phyloP scores from a whole-genome alignment of 2,797 vertebrate species.

The Miichthys miiuy region DNA sequence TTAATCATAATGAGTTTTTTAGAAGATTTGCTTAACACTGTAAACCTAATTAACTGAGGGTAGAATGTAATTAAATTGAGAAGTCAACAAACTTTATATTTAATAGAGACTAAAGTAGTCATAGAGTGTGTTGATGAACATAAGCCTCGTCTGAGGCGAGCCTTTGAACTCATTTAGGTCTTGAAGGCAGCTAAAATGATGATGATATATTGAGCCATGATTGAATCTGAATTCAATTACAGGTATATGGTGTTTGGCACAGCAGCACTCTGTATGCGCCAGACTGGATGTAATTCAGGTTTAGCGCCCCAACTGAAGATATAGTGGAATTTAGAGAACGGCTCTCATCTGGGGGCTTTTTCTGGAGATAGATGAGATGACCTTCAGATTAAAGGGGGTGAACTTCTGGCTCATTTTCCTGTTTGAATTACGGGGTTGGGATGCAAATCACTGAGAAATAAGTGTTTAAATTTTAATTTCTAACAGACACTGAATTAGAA shows the following conservation, averaged over 20 bases:
- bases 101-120: conserved; percentile 1
- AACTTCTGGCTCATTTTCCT: conserved; percentile 19
- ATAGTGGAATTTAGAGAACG: conserved; percentile 12
- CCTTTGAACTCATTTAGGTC: conserved; percentile 12
- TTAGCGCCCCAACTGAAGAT: conserved; percentile 11
- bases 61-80: not conserved
- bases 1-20: not conserved
- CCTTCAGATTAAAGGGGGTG: conserved; percentile 31
- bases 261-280: conserved; percentile 16
- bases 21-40: not conserved
- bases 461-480: not conserved
- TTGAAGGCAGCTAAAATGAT: conserved; percentile 27
- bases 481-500: not conserved
- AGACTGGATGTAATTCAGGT: conserved; percentile 34
- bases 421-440: conserved; percentile 17
- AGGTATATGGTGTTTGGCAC: conserved; percentile 35
- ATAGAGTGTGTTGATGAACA: not conserved
- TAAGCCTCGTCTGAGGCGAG: conserved; percentile 6
- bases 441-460: conserved; percentile 21
- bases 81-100: not conserved
- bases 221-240: conserved; percentile 60
- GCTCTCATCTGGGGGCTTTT: not conserved
- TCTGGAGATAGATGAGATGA: conserved; percentile 38
- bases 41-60: conserved; percentile 24
- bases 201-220: conserved; percentile 55